Base-by-base conservation (phyloP, 2,113 vertebrate genomes). In the Fulica atra region DNA sequence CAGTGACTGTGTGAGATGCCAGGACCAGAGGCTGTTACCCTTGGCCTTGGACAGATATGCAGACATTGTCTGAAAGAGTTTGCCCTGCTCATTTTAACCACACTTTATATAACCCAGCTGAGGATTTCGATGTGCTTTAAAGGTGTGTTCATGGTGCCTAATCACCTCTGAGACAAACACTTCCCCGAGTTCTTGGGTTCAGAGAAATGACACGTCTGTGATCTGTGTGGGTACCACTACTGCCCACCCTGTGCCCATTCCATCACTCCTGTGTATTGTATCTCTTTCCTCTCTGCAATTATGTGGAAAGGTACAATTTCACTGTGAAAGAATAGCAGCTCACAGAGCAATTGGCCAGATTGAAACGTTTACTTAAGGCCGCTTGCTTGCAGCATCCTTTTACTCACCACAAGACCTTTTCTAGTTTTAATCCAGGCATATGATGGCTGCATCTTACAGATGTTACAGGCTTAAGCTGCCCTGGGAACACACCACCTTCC, bases 1-100 rank as follows among this genome's bases (percentile, higher is more conserved):
- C 0, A 3, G 21, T 19, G 16, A 7, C 10, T 33, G 25, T 0
- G 0, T 18, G 76, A 48, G 54, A 36, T n/a, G n/a, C 5, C 33
- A 48, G 71, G 29, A 24, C 35, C 29, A 33, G 46, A 64, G 19
- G 13, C 24, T 70, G 42, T 21, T 40, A 4, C 53, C 48, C 60
- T 72, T 53, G 38, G 20, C 16, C 36, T 31, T 71, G 61, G 46
- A 8, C 16, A 29, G 51, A 25, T 26, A 10, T 1, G 10, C 16
- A 77, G 29, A 16, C 15, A 2, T 6, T 20, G 2, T 3, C 50
- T 57, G n/a, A 16, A 54, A 18, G 19, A 59, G 19, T 48, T 20
- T 78, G 35, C 9, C 29, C 31, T 29, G 2, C 12, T 54, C 0
- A 0, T 56, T 93, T 77, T 61, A 77, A 38, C 33, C 9, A 7